Conservation (phyloP, 2,797 vertebrate genomes). For the Onychomys arenicola region DNA sequence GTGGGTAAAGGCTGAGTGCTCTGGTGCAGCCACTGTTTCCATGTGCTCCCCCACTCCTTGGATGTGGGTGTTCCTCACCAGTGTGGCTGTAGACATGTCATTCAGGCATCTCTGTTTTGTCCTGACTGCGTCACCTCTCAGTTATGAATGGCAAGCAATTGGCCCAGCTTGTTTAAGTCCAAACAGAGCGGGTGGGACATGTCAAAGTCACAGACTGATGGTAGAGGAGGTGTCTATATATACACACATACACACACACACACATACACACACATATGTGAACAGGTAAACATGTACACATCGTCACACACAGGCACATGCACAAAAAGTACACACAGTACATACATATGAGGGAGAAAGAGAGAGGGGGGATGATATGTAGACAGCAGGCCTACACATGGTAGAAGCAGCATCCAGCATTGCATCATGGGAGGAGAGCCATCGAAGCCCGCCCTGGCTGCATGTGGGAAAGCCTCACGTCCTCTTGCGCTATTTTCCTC, state of each 20-base stretch:
- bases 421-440: background rate
- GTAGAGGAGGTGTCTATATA: too few relatives aligned
- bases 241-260: too few relatives aligned
- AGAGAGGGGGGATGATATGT: background rate
- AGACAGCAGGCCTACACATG: background rate
- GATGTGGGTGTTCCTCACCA: background rate
- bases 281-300: background rate
- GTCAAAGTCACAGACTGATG: background rate
- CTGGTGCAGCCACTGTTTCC: fast-evolving
- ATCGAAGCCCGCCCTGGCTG: background rate
- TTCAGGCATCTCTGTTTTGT: background rate
- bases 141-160: background rate
- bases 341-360: background rate
- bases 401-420: background rate
- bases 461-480: fast-evolving
- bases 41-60: fast-evolving
- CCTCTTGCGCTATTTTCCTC: background rate
- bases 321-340: background rate
- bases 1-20: fast-evolving
- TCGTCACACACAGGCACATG: background rate
- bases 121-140: background rate
- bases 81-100: background rate
- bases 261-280: background rate
- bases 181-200: background rate
- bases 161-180: background rate